Percentiles rank a stretch among this genome's conserved stretches.
These are phyloP conservation scores for Halichoeres trimaculatus DNA, from an alignment of 2,113 vertebrate genomes.

Conservation along the genomic window DNA sequence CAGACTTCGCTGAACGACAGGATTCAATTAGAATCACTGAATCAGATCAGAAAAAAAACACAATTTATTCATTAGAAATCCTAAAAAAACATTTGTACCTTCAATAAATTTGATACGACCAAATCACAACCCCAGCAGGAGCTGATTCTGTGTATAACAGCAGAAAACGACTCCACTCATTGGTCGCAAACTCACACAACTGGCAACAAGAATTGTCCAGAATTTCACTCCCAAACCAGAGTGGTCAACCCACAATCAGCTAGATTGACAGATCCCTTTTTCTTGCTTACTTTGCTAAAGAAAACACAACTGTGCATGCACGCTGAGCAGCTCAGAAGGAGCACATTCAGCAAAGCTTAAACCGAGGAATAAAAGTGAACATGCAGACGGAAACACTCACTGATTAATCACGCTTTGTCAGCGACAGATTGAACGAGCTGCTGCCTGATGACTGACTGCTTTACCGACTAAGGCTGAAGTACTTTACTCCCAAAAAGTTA, in stretches of 20 bases:
- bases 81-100: neutral
- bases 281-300: too few species aligned
- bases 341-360: conserved; percentile 28
- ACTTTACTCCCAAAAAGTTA: conserved; percentile 35
- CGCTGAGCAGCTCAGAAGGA: neutral
- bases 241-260: neutral
- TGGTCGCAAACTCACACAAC: too few species aligned
- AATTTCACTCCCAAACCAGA: neutral
- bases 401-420: conserved; percentile 33
- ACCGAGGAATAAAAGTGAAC: conserved; percentile 27
- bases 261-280: neutral
- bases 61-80: neutral
- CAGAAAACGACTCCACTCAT: too few species aligned
- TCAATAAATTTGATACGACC: too few species aligned
- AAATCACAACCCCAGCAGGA: too few species aligned
- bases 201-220: too few species aligned
- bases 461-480: conserved; percentile 38
- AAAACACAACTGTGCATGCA: neutral
- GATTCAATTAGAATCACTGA: conserved; percentile 37
- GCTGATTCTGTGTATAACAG: too few species aligned
- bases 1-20: conserved; percentile 7
- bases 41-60: conserved; percentile 15
- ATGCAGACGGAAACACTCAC: conserved; percentile 17
- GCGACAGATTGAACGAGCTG: conserved; percentile 10
- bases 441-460: conserved; percentile 42